Percentiles rank a stretch among this genome's conserved stretches.
Evolutionary conservation across 2,113 vertebrate genomes (phyloP).

Genomic region (Telmatochromis sp.): DNA sequence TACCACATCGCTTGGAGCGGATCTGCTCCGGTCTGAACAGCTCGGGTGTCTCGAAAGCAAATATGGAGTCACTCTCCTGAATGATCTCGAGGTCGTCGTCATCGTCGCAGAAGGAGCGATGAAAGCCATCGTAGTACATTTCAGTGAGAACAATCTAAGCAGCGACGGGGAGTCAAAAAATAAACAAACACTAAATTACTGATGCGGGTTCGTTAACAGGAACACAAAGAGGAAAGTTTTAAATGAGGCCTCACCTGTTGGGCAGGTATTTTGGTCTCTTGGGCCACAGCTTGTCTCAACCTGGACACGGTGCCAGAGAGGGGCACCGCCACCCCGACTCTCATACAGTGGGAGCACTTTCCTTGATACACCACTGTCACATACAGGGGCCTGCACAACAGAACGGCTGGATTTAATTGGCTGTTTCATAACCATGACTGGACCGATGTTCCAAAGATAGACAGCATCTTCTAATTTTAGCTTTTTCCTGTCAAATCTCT

Average conservation of each 20-base stretch:
- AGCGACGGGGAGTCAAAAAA: not conserved
- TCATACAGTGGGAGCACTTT: constrained; percentile 96
- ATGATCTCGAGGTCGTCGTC: constrained; percentile 91
- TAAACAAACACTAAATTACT: not conserved
- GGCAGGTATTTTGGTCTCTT: constrained; percentile 93
- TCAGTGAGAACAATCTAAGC: constrained; percentile 94
- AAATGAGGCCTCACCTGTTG: constrained; percentile 78
- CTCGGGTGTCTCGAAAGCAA: constrained; percentile 97
- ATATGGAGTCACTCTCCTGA: constrained; percentile 96
- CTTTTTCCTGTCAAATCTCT: constrained; percentile 10
- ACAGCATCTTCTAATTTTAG: constrained; percentile 42
- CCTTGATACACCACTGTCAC: constrained; percentile 96
- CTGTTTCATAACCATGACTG: not conserved
- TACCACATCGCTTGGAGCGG: constrained; percentile 84
- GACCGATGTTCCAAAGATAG: constrained; percentile 10
- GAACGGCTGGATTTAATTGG: not conserved
- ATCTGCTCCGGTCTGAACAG: constrained; percentile 90
- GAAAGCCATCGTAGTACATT: constrained; percentile 98
- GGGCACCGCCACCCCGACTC: constrained; percentile 91
- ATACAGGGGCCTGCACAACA: constrained; percentile 82
- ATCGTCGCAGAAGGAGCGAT: constrained; percentile 95
- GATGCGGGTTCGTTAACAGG: not conserved
- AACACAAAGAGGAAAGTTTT: not conserved
- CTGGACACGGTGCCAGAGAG: constrained; percentile 86
- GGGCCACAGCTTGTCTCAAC: constrained; percentile 87